Evolutionary conservation across 2,797 vertebrate species (phyloP), one percentile per base, ranked within the genome.

Genomic region (Paramormyrops hopkinsi): DNA sequence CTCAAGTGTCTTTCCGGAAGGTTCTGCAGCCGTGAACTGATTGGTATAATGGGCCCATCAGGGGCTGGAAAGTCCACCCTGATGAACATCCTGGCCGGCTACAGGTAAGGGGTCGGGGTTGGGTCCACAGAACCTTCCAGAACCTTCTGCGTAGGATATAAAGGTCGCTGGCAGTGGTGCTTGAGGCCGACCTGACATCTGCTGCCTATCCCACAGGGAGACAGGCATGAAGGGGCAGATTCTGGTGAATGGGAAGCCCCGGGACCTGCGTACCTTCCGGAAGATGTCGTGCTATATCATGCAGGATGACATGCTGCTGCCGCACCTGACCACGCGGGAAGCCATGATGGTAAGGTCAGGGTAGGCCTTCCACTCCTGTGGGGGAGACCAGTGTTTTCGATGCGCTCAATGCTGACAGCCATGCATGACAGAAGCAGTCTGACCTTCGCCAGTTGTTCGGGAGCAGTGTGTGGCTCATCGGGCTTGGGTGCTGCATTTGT

Each of bases 261-360:
- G 99, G 91, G 98, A 99, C 89, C 96, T 99, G 91, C 96, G 98
- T 88, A 99, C 98, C 44, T 99, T 99, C 95, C 96, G 98, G 90
- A 99, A 99, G 95, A 99, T 99, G 99, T 99, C 99, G 76, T 99
- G 99, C 93, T 99, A 99, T 93, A 99, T 99, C 94, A 99, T 99
- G 99, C 99, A 99, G 94, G 98, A 99, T 0, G 98, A 99, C 94
- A 98, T 99, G 98, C 95, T 99, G 88, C 94, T 99, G 94, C 99
- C 98, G 0, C 96, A 99, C 93, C 97, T 99, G 91, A 98, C 98
- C 0, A 96, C 96, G 3, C 94, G 96, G 89, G 99, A 99, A 92
- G 99, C 99, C 90, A 99, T 99, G 99, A 99, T 98, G 98, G 99
- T 99, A 93, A 96, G 96, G 29, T 86, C 88, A 79, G 73, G 33